Evolutionary conservation across 2,888 invertebrate species (phyloP), one percentile per base, ranked within the genome.

Genomic region (Onchidella celtica): DNA sequence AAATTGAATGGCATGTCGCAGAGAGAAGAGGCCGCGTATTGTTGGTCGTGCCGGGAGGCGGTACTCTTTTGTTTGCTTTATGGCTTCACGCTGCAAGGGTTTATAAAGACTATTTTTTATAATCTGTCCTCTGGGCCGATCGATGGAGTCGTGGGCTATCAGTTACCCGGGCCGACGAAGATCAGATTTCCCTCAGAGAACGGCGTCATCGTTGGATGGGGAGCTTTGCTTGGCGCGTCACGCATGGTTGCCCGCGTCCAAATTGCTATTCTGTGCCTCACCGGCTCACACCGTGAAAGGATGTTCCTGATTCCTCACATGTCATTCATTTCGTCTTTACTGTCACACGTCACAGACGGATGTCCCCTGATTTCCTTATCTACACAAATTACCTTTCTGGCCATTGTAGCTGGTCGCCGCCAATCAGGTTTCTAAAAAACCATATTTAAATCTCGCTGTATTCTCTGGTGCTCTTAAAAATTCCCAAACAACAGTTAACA

Each of bases 131-230:
- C 57, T 32, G n/a, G 36, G n/a, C 57, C 36, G 68, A 77, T 77
- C 78, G 70, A 69, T 78, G 68, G 68, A 40, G 69, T 24, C 29
- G 34, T 6, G 36, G 70, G 61, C 27, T 69, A 78, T 78, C 78
- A 29, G 61, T 78, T 78, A 38, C 69, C 27, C n/a, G 29, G 14
- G 29, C n/a, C 29, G 11, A 40, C n/a, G 3, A 4, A 17, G 47
- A 61, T 70, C 78, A 63, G 36, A 0, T 78, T 78, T 11, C 78
- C 61, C 38, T 2, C n/a, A 32, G 38, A 27, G 27, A 29, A 14
- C 40, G 40, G 36, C 24, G 69, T 70, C 61, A 61, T 57, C 40
- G 21, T 59, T 59, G 29, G 70, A 29, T 11, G 34, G 27, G 34
- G 55, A 77, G 57, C 32, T 17, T 6, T 55, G 66, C 9, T 17